Evolutionary conservation across 2,113 vertebrate genomes (phyloP).

Genomic region (Albula glossodonta): DNA sequence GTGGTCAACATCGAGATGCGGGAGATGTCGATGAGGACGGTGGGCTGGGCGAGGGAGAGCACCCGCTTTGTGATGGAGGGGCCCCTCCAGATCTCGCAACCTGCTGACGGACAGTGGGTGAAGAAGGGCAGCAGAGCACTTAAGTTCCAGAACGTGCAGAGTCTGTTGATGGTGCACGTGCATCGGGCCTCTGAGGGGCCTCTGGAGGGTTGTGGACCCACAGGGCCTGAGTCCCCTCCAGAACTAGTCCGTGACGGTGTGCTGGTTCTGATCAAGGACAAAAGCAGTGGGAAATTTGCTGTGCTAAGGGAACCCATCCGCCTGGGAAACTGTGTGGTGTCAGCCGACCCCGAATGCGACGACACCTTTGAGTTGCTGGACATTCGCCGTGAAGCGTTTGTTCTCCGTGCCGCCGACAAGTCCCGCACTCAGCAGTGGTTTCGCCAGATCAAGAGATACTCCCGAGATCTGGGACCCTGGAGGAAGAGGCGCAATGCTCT

Average conservation of each 20-base stretch:
- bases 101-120: conserved; percentile 85
- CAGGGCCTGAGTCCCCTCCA: conserved; percentile 40
- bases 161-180: conserved; percentile 82
- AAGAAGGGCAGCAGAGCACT: conserved; percentile 86
- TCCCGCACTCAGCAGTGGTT: conserved; percentile 89
- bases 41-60: conserved; percentile 83
- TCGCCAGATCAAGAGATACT: conserved; percentile 79
- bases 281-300: conserved; percentile 85
- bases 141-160: conserved; percentile 91
- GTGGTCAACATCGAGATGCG: conserved; percentile 88
- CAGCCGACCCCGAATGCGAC: conserved; percentile 78
- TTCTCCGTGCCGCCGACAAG: conserved; percentile 83
- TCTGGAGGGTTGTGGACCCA: conserved; percentile 32
- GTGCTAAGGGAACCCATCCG: conserved; percentile 85
- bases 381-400: conserved; percentile 83
- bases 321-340: conserved; percentile 85
- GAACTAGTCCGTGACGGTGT: conserved; percentile 74
- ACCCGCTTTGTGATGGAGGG: conserved; percentile 90
- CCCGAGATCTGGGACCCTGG: conserved; percentile 83
- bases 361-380: conserved; percentile 90
- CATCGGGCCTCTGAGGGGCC: conserved; percentile 56
- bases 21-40: conserved; percentile 82
- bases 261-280: conserved; percentile 87
- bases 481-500: conserved; percentile 85
- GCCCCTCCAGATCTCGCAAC: conserved; percentile 82